phyloP scores from a whole-genome alignment of 2,888 invertebrate species.

The Alcis repandata region DNA sequence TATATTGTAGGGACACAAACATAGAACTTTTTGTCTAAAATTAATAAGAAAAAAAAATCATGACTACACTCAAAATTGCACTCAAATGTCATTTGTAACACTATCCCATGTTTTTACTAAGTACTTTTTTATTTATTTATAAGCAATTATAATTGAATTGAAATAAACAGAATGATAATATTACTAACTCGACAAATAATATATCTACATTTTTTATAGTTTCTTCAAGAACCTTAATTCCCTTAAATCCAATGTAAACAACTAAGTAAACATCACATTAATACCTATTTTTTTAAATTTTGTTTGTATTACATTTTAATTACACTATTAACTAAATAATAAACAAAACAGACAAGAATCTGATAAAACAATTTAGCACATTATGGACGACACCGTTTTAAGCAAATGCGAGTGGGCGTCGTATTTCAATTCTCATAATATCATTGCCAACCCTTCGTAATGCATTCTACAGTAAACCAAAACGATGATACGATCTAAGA shows the following conservation, averaged over 20 bases:
- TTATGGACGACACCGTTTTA: constrained; percentile 32
- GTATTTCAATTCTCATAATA: constrained; percentile 45
- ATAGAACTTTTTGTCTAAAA: background rate
- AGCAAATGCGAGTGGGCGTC: constrained; percentile 28
- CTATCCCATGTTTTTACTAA: background rate
- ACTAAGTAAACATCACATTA: no score
- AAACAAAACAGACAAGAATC: background rate
- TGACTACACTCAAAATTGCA: no score
- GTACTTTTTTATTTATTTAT: background rate
- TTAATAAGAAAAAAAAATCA: background rate
- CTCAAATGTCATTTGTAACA: background rate
- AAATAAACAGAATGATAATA: no score
- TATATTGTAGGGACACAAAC: background rate
- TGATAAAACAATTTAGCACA: constrained; percentile 4
- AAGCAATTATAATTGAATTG: no score
- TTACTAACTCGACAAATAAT: no score
- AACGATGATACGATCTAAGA: constrained; percentile 40
- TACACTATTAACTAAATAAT: no score
- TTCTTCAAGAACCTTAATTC: no score
- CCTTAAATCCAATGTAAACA: no score
- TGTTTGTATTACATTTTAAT: no score
- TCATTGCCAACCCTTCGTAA: constrained; percentile 51
- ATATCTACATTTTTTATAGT: no score
- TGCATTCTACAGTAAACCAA: constrained; percentile 44
- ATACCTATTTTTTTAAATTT: no score